phyloP scores from a whole-genome alignment of 2,113 vertebrate species.

The Dinomys branickii region DNA sequence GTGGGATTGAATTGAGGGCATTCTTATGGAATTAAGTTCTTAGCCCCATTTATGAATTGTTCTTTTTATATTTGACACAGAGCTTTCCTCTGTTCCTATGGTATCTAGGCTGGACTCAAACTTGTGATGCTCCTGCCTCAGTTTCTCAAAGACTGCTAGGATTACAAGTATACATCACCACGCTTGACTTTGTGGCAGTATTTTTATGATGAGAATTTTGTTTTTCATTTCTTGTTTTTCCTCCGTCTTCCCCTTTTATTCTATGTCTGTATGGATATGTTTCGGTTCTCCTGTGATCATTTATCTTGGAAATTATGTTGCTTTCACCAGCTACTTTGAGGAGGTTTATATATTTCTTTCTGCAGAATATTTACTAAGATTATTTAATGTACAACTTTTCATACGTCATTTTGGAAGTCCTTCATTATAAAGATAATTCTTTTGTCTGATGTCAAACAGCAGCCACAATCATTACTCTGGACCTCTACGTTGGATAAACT shows the following conservation, averaged over 20 bases:
- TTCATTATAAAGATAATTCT: no score
- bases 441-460: no score
- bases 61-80: background rate
- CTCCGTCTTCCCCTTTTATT: background rate
- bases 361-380: no score
- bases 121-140: background rate
- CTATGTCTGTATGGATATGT: background rate
- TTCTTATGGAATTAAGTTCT: background rate
- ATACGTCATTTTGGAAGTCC: no score
- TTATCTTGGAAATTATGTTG: background rate
- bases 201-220: background rate
- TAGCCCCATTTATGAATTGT: background rate
- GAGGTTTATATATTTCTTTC: background rate
- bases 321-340: background rate
- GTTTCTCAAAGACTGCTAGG: background rate
- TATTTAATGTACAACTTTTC: no score
- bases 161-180: background rate
- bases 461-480: no score
- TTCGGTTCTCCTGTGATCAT: background rate
- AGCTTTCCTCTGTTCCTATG: background rate
- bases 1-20: background rate
- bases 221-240: background rate
- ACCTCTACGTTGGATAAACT: no score
- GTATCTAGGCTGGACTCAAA: background rate
- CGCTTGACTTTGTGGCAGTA: background rate